phyloP scores from a whole-genome alignment of 1,140 invertebrate species.

The Anastrepha ludens region DNA sequence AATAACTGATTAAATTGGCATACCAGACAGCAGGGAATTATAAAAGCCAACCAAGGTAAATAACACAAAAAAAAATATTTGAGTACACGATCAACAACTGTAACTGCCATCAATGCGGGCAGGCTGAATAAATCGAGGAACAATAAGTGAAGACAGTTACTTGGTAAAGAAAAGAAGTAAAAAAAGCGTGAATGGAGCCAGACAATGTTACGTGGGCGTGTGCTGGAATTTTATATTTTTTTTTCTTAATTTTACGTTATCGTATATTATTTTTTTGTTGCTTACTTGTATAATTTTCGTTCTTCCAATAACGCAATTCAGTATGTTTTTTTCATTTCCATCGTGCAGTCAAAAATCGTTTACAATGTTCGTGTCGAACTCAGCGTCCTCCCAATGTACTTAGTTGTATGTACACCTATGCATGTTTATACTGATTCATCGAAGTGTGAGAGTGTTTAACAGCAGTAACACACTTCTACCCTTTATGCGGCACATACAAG shows the following conservation, averaged over 20 bases:
- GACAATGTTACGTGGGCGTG: background rate
- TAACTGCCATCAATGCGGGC: too few species aligned
- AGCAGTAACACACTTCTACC: background rate
- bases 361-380: constrained; percentile 64
- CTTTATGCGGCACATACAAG: background rate
- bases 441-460: background rate
- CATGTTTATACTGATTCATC: background rate
- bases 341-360: constrained; percentile 69
- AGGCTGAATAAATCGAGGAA: too few species aligned
- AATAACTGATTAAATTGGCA: background rate
- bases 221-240: background rate
- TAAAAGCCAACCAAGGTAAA: too few species aligned
- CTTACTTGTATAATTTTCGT: constrained; percentile 52
- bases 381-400: background rate
- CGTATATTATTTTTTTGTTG: background rate
- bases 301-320: constrained; percentile 61
- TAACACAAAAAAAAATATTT: too few species aligned
- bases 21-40: background rate
- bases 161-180: too few species aligned
- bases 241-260: background rate
- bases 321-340: background rate
- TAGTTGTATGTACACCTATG: background rate
- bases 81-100: too few species aligned
- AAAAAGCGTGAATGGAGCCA: too few species aligned
- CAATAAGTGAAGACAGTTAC: too few species aligned